These are phyloP conservation scores for Drosophila ficusphila DNA, from an alignment of 1,140 invertebrate genomes.

Conservation along the genomic window DNA sequence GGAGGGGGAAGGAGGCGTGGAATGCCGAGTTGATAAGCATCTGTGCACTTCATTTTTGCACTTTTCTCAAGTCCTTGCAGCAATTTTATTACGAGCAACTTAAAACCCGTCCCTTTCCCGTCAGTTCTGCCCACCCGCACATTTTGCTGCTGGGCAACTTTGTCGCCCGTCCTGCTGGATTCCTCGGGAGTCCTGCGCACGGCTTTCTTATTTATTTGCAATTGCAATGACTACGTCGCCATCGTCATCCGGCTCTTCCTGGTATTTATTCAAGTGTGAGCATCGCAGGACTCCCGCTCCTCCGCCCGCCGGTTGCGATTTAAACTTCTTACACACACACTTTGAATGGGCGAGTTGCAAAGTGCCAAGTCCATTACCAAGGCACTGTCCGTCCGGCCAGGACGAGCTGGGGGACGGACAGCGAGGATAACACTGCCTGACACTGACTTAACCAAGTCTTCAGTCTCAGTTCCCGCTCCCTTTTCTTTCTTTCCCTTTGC, in stretches of 20 bases:
- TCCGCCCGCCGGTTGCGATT: conserved; percentile 63
- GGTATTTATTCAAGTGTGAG: conserved; percentile 80
- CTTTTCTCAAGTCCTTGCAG: conserved; percentile 66
- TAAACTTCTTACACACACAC: conserved; percentile 82
- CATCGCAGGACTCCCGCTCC: conserved; percentile 37
- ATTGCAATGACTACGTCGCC: conserved; percentile 72
- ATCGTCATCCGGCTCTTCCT: conserved; percentile 64
- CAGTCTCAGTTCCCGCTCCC: conserved; percentile 23
- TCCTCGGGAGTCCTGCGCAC: conserved; percentile 30
- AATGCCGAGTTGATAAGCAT: conserved; percentile 65
- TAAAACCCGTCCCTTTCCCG: conserved; percentile 53
- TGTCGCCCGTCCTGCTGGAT: conserved; percentile 50
- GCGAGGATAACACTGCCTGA: conserved; percentile 32
- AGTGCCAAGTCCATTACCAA: conserved; percentile 78
- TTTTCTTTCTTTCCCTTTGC: neutral
- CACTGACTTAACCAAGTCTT: conserved; percentile 36
- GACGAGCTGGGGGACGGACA: conserved; percentile 35
- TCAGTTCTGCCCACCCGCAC: neutral
- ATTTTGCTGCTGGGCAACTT: conserved; percentile 50
- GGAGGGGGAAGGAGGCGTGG: neutral
- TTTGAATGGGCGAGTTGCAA: conserved; percentile 80
- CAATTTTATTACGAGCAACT: conserved; percentile 80
- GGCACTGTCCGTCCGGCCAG: conserved; percentile 29
- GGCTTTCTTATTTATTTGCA: conserved; percentile 79
- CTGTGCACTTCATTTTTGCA: conserved; percentile 80